Percentiles rank a stretch among this genome's conserved stretches.
These are phyloP conservation scores for Tachina grossa DNA, from an alignment of 2,888 invertebrate genomes.

Conservation along the genomic window DNA sequence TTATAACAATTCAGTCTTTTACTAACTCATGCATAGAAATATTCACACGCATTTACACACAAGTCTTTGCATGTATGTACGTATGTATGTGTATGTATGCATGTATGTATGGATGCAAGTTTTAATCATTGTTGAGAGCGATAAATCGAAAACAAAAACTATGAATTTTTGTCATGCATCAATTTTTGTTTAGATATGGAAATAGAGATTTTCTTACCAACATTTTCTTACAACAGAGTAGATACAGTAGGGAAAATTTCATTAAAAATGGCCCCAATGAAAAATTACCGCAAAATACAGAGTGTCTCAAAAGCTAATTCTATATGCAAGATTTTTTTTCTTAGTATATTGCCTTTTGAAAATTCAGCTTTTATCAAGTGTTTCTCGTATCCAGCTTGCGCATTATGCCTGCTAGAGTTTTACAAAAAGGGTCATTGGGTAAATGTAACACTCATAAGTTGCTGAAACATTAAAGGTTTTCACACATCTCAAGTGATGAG, in stretches of 20 bases:
- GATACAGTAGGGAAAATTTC: conserved; percentile 12
- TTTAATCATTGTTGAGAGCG: conserved; percentile 16
- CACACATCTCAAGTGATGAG: too few relatives aligned
- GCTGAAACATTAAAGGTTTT: too few relatives aligned
- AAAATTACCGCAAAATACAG: background rate
- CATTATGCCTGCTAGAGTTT: too few relatives aligned
- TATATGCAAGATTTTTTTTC: too few relatives aligned
- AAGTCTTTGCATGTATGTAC: background rate
- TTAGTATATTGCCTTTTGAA: too few relatives aligned
- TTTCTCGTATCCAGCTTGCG: too few relatives aligned
- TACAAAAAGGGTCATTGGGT: too few relatives aligned
- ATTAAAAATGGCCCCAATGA: background rate
- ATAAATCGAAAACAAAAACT: conserved; percentile 46
- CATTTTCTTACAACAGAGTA: background rate
- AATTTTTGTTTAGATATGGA: conserved; percentile 63
- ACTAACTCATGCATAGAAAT: conserved; percentile 44
- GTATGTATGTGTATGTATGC: background rate
- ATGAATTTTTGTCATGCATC: conserved; percentile 62
- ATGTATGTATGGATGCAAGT: background rate
- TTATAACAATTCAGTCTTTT: conserved; percentile 48
- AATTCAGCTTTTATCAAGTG: too few relatives aligned
- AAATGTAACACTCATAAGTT: too few relatives aligned
- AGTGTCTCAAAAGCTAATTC: too few relatives aligned
- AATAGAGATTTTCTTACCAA: conserved; percentile 33
- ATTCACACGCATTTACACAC: background rate